phyloP scores from a whole-genome alignment of 1,140 invertebrate genomes.

The Drosophila serrata region DNA sequence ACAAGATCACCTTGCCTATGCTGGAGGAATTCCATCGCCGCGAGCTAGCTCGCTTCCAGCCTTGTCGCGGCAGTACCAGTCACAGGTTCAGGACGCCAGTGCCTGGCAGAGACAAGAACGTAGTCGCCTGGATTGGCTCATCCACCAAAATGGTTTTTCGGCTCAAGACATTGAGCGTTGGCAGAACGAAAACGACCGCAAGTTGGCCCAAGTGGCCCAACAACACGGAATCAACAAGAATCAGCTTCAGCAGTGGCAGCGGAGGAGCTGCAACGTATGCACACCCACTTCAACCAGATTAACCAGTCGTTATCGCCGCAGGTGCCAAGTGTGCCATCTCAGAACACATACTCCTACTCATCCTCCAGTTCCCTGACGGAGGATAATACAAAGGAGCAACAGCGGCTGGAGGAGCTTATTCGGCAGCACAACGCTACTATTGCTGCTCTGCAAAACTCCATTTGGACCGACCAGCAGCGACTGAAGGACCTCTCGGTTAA shows the following conservation, averaged over 20 bases:
- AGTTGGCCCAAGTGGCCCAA: conserved; percentile 54
- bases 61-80: conserved; percentile 67
- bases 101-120: conserved; percentile 73
- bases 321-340: conserved; percentile 8
- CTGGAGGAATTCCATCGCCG: conserved; percentile 75
- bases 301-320: conserved; percentile 68
- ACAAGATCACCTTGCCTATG: conserved; percentile 58
- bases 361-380: conserved; percentile 42
- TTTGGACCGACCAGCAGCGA: conserved; percentile 71
- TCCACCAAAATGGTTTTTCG: conserved; percentile 75
- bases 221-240: conserved; percentile 57
- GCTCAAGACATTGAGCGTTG: conserved; percentile 75
- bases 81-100: conserved; percentile 52
- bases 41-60: conserved; percentile 69
- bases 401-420: conserved; percentile 71
- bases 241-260: conserved; percentile 73
- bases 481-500: conserved; percentile 69
- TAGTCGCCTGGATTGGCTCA: conserved; percentile 75
- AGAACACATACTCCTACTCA: conserved; percentile 12
- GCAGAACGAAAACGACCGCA: conserved; percentile 70
- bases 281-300: conserved; percentile 61
- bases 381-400: conserved; percentile 66
- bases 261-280: conserved; percentile 69
- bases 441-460: conserved; percentile 68
- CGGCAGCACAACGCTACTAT: conserved; percentile 77